These are phyloP conservation scores for Campoletis raptor DNA, from an alignment of 2,888 invertebrate genomes.

Conservation along the genomic window DNA sequence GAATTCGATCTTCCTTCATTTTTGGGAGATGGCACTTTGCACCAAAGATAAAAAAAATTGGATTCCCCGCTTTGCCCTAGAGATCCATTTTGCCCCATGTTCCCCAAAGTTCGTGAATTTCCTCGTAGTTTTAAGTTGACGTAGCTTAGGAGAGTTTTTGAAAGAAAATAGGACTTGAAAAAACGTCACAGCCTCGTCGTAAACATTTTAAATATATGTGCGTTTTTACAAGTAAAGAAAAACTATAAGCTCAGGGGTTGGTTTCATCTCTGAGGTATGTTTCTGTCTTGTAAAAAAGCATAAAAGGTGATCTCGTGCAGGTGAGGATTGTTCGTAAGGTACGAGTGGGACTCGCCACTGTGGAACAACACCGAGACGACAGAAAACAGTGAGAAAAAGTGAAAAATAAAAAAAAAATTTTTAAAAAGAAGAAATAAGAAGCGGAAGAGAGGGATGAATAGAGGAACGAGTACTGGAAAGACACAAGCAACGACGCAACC, in stretches of 20 bases:
- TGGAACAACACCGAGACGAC: constrained; percentile 48
- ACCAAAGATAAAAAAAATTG: no score
- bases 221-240: not conserved
- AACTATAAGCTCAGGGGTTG: not conserved
- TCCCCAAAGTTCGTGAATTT: constrained; percentile 17
- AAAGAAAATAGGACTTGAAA: not conserved
- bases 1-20: no score
- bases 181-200: not conserved
- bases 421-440: constrained; percentile 14
- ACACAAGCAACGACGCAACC: constrained; percentile 71
- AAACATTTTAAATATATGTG: no score
- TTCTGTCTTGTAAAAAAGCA: not conserved
- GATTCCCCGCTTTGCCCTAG: no score
- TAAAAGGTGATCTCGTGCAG: constrained; percentile 11
- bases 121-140: constrained; percentile 56
- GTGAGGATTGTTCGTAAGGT: constrained; percentile 34
- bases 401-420: constrained; percentile 4
- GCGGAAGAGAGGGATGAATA: constrained; percentile 36
- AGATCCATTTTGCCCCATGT: not conserved
- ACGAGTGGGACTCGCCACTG: constrained; percentile 22
- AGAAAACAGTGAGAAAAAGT: constrained; percentile 24
- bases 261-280: not conserved
- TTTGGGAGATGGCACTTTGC: no score
- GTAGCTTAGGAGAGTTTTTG: constrained; percentile 10
- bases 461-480: constrained; percentile 46